Conservation (phyloP, 2,888 invertebrate species). For the Acanthoscelides obtectus region DNA sequence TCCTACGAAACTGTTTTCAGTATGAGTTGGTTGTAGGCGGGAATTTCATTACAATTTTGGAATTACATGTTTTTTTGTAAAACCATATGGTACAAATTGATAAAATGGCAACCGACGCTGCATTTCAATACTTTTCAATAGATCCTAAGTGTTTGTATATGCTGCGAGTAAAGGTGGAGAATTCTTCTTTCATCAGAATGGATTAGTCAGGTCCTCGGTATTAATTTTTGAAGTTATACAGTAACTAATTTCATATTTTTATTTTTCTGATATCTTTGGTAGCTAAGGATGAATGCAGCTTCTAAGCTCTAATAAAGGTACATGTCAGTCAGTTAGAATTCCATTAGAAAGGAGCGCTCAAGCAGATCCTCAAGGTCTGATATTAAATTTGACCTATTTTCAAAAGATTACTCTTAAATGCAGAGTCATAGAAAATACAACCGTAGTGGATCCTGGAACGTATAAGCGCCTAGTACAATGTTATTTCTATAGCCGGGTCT, state of each 20-base stretch:
- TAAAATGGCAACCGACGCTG: too few species aligned
- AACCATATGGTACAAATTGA: neutral
- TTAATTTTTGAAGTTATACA: neutral
- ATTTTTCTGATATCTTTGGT: neutral
- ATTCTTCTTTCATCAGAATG: neutral
- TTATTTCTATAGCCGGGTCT: constrained; percentile 3
- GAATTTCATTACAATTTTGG: neutral
- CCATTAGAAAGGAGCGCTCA: constrained; percentile 6
- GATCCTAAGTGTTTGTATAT: too few species aligned
- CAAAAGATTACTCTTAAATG: neutral
- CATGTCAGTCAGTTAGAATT: constrained; percentile 3
- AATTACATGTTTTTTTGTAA: too few species aligned
- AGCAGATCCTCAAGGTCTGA: constrained; percentile 3
- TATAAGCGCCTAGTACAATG: constrained; percentile 5
- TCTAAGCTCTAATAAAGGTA: neutral
- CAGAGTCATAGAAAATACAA: constrained; percentile 6
- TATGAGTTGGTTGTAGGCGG: neutral
- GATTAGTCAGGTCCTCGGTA: neutral
- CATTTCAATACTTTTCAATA: too few species aligned
- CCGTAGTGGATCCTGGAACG: constrained; percentile 7
- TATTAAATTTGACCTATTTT: constrained; percentile 5
- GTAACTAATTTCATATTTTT: neutral
- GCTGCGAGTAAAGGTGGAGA: neutral
- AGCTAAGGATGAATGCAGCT: neutral
- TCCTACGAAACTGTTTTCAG: neutral